These are phyloP conservation scores for Rhabdornis inornatus DNA, from an alignment of 2,113 vertebrate species.

Conservation along the genomic window DNA sequence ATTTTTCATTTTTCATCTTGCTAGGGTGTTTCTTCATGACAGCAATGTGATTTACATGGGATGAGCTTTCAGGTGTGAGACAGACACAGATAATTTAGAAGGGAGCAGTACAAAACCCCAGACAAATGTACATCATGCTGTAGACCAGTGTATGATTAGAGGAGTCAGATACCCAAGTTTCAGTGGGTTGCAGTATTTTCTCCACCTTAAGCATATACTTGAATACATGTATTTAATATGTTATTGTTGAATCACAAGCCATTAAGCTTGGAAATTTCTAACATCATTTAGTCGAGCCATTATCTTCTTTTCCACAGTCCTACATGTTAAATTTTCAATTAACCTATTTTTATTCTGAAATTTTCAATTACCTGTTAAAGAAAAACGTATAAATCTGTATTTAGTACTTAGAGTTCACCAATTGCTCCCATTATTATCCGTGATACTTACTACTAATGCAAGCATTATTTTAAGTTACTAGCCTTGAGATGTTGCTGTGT, in stretches of 20 bases:
- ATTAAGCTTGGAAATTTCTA: background rate
- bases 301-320: background rate
- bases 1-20: background rate
- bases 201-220: rapidly evolving
- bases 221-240: background rate
- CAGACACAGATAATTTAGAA: background rate
- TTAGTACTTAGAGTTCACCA: background rate
- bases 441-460: background rate
- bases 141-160: background rate
- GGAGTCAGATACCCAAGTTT: background rate
- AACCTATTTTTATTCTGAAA: background rate
- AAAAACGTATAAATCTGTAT: background rate
- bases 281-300: rapidly evolving
- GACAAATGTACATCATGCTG: background rate
- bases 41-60: background rate
- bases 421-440: background rate
- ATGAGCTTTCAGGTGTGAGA: background rate
- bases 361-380: background rate
- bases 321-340: background rate
- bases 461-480: background rate
- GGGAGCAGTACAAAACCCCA: background rate
- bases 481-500: background rate
- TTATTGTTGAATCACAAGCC: background rate
- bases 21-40: background rate
- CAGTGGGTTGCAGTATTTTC: background rate